Evolutionary conservation across 2,888 invertebrate genomes (phyloP), one percentile per base, ranked within the genome.

Genomic region (Aspidapion aeneum): DNA sequence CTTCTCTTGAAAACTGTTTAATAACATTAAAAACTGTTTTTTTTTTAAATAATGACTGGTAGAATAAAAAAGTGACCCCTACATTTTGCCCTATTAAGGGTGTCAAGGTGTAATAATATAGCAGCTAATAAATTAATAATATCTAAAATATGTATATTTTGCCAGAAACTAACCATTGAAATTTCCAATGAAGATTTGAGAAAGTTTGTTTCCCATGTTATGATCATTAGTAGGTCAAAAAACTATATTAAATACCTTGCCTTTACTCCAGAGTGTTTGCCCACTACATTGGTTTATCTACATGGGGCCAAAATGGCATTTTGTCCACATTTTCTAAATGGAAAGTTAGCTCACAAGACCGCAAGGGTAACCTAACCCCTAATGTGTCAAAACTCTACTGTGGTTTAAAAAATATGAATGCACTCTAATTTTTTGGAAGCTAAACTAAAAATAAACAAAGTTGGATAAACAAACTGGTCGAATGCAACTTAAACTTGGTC

Each of bases 351-450:
- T 3, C 12, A 7, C 3, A 79, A 78, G 78, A 77, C 77, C 77
- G 78, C 75, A 77, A 78, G 76, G 75, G 77, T 77, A 78, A 78
- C 78, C 79, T 80, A 80, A 80, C 79, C 80, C 80, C 77, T 77
- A 75, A 77, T 75, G 75, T 74, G 75, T 74, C 69, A 73, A 66
- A 70, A 71, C 7, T 52, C n/a, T 48, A 9, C n/a, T 9, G 49
- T 48, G 49, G 49, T n/a, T n/a, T n/a, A n/a, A 71, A 72, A 69
- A 63, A 67, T 66, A 69, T 65, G n/a, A n/a, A n/a, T n/a, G n/a
- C n/a, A n/a, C n/a, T n/a, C 69, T 66, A 62, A 67, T 63, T 68
- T 59, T 60, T n/a, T n/a, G n/a, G n/a, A n/a, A n/a, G n/a, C n/a
- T 64, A 68, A 66, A 66, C 64, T 59, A 52, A 54, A 65, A 35